phyloP scores from a whole-genome alignment of 2,113 vertebrate genomes.

The Anoura caudifer region DNA sequence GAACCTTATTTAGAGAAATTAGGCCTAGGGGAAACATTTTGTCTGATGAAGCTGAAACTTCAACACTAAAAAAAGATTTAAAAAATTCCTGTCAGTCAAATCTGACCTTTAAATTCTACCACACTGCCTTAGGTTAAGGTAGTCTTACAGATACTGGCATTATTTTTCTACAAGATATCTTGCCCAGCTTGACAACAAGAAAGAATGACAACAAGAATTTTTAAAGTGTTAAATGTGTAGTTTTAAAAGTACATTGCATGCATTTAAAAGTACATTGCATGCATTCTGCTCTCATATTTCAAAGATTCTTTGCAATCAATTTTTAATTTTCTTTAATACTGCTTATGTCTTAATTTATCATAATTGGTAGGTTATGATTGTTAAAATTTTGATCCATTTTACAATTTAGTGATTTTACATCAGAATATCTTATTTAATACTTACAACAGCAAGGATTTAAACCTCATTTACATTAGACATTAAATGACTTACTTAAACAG shows the following conservation, averaged over 20 bases:
- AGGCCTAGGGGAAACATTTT: not conserved
- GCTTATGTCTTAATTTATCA: not conserved
- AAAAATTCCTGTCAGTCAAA: not conserved
- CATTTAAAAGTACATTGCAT: too few species aligned
- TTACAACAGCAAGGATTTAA: not conserved
- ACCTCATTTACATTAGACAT: not conserved
- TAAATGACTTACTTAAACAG: not conserved
- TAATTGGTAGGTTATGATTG: not conserved
- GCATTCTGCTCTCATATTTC: not conserved
- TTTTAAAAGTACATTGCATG: too few species aligned
- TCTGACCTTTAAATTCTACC: not conserved
- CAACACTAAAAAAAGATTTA: not conserved
- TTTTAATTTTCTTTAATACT: not conserved
- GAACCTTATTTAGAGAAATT: not conserved
- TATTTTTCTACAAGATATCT: not conserved
- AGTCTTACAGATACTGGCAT: not conserved
- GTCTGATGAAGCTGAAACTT: not conserved
- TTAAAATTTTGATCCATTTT: not conserved
- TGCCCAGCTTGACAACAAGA: not conserved
- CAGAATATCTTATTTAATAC: not conserved
- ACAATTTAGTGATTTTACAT: not conserved
- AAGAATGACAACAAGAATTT: not conserved
- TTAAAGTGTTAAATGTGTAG: not conserved
- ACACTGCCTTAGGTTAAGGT: not conserved
- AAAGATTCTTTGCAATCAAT: not conserved